Conservation (phyloP, 2,113 vertebrate genomes). For the Ammodytes dubius region DNA sequence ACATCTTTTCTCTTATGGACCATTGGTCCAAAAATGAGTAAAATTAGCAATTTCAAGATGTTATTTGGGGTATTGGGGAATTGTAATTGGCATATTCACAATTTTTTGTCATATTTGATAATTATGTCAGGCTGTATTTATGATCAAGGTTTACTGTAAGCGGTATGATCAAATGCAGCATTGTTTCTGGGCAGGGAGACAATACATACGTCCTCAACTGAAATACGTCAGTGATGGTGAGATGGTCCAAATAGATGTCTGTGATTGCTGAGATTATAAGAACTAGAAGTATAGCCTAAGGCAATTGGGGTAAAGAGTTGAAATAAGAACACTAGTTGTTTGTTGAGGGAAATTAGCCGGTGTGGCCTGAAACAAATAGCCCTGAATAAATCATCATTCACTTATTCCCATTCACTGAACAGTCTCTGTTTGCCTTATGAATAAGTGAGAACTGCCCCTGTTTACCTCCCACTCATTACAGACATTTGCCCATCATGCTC, state of each 20-base stretch:
- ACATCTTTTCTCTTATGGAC: too few species aligned
- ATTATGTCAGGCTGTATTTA: too few species aligned
- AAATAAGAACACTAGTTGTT: conserved; percentile 55
- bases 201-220: neutral
- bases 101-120: too few species aligned
- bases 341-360: conserved; percentile 62
- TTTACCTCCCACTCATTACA: conserved; percentile 83
- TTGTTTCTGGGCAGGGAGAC: neutral
- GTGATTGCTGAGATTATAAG: too few species aligned
- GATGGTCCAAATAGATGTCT: neutral
- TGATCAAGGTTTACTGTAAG: too few species aligned
- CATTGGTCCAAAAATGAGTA: too few species aligned
- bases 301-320: neutral
- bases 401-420: conserved; percentile 83
- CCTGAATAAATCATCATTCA: conserved; percentile 90
- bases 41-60: too few species aligned
- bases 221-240: neutral
- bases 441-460: conserved; percentile 88
- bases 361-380: conserved; percentile 78
- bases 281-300: neutral
- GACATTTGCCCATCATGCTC: conserved; percentile 50
- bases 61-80: too few species aligned
- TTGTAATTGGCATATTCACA: too few species aligned
- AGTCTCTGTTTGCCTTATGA: conserved; percentile 88
- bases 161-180: neutral